Percentiles rank a stretch among this genome's conserved stretches.
Conservation (phyloP, 2,113 vertebrate genomes). For the Ictalurus furcatus region DNA sequence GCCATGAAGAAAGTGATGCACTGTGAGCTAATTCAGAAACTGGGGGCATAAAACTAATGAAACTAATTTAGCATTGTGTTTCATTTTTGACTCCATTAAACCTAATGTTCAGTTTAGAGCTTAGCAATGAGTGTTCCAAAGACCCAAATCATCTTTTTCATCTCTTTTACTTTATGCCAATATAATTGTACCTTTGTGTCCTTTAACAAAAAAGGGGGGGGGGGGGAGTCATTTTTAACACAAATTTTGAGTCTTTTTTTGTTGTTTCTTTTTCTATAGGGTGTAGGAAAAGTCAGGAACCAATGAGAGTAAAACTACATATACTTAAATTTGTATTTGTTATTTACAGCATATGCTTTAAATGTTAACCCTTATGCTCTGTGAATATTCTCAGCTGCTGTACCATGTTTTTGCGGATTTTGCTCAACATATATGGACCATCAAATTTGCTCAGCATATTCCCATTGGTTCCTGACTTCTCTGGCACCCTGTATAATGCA, state of each 20-base stretch:
- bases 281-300: background rate
- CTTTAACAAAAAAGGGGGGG: background rate
- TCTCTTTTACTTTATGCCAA: background rate
- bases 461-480: background rate
- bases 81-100: background rate
- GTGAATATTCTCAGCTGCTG: background rate
- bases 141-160: background rate
- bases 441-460: background rate
- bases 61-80: background rate
- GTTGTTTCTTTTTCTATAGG: background rate
- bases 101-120: background rate
- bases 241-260: background rate
- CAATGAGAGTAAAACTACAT: background rate
- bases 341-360: background rate
- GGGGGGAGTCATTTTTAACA: background rate
- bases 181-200: background rate
- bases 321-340: background rate
- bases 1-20: constrained; percentile 6
- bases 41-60: background rate
- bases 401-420: background rate
- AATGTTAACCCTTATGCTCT: background rate
- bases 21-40: background rate
- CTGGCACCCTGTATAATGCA: background rate
- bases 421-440: background rate
- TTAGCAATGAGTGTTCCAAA: background rate